Base-by-base conservation (phyloP, 2,113 vertebrate species). In the Halcyon malimbica region DNA sequence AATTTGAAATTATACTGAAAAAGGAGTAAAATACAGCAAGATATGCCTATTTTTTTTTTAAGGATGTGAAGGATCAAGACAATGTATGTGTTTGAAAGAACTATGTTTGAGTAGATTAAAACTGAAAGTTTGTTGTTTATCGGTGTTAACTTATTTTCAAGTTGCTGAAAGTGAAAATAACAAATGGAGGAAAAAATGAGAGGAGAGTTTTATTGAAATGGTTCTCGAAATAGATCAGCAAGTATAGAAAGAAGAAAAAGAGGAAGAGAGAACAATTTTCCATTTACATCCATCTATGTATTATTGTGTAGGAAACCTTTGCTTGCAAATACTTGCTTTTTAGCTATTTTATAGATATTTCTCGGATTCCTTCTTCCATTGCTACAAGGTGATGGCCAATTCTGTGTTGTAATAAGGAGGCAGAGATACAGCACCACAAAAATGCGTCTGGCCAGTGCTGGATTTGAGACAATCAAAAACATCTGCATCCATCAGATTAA, bases 231-330 rank as follows among this genome's bases (percentile, higher is more conserved):
- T 62, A 81, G 8, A 51, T 44, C 20, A 62, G 9, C 8, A 85
- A 75, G 18, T 62, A 24, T 5, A 65, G 18, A 82, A 39, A 33
- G 33, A 53, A 65, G 25, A 79, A 62, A 57, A 60, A 68, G 24
- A 84, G 19, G 7, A 83, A 67, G 20, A 2, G 0, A 70, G 67
- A 93, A 39, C 2, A 39, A 35, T 56, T 86, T 87, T 77, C 54
- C 3, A 9, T 17, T 16, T 62, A 10, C 5, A 37, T 73, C 17
- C 3, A 16, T 35, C 9, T 70, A 15, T 3, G 0, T 37, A 7
- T 16, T 54, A 8, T 35, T 67, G 5, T 33, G 31, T 10, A 56
- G 13, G 16, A 70, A 83, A 67, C 0, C 4, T 50, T 69, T 53
- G 3, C 7, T 85, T 90, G 75, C 9, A 70, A 75, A 44, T 39